Evolutionary conservation across 2,888 invertebrate species (phyloP).

Genomic region (Anarsia innoxiella): DNA sequence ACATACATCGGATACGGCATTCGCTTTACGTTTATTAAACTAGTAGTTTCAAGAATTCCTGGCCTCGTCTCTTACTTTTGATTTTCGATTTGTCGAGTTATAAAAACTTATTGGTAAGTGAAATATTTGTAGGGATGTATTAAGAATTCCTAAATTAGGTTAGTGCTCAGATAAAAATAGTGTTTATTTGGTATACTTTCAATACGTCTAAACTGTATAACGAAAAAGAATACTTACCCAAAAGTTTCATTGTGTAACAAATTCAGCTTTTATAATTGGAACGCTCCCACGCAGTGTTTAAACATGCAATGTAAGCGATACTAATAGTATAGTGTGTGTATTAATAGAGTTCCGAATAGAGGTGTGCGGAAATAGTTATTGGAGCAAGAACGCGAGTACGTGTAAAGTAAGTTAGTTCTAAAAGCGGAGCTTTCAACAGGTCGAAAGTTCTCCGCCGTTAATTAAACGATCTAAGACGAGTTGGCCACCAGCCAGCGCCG

Average conservation of each 20-base stretch:
- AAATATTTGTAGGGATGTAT: too few relatives aligned
- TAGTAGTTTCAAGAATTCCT: too few relatives aligned
- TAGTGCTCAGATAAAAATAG: too few relatives aligned
- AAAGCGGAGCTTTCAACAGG: conserved; percentile 70
- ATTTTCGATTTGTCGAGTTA: too few relatives aligned
- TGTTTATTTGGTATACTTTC: too few relatives aligned
- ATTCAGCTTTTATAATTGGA: conserved; percentile 3
- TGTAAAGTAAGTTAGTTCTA: conserved; percentile 54
- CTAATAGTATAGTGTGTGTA: neutral
- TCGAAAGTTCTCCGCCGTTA: conserved; percentile 72
- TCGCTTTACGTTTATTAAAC: too few relatives aligned
- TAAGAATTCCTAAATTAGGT: too few relatives aligned
- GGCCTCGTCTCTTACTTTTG: too few relatives aligned
- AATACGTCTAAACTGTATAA: too few relatives aligned
- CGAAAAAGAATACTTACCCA: too few relatives aligned
- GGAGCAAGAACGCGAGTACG: conserved; percentile 37
- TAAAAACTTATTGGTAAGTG: too few relatives aligned
- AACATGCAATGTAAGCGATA: neutral
- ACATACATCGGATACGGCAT: neutral
- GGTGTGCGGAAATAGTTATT: conserved; percentile 27
- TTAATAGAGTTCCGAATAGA: conserved; percentile 2
- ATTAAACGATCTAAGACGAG: conserved; percentile 68
- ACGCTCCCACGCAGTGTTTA: conserved; percentile 3
- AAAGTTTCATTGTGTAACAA: too few relatives aligned
- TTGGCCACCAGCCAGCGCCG: conserved; percentile 56